phyloP scores from a whole-genome alignment of 1,140 invertebrate genomes.

The Paralvinella palmiformis region DNA sequence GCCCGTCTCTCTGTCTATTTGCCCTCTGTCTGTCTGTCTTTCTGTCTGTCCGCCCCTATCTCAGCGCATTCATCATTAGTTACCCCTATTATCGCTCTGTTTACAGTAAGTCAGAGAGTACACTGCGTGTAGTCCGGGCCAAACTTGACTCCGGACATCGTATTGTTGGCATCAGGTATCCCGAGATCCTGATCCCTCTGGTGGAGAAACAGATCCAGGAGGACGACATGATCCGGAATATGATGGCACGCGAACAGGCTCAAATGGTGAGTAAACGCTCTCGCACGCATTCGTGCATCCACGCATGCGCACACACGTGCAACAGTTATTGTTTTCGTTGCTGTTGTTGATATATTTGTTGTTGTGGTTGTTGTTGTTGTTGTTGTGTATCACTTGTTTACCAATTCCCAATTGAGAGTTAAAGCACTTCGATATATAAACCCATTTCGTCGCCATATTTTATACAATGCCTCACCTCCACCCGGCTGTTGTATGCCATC shows the following conservation, averaged over 20 bases:
- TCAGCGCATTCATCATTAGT: too few relatives aligned
- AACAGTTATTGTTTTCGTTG: background rate
- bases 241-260: background rate
- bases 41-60: too few relatives aligned
- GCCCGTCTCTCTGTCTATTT: too few relatives aligned
- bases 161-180: conserved; percentile 42
- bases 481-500: too few relatives aligned
- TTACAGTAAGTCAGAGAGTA: conserved; percentile 39
- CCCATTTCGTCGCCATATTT: too few relatives aligned
- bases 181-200: conserved; percentile 35
- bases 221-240: too few relatives aligned
- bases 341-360: background rate
- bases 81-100: too few relatives aligned
- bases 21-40: too few relatives aligned
- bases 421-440: background rate
- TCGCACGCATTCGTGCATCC: too few relatives aligned
- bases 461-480: too few relatives aligned
- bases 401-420: background rate
- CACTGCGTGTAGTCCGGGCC: conserved; percentile 38
- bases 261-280: too few relatives aligned
- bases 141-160: conserved; percentile 38
- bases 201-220: conserved; percentile 27
- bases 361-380: background rate
- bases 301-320: too few relatives aligned
- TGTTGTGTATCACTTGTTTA: background rate